Conservation (phyloP, 2,888 invertebrate genomes). For the Chironomus riparius region DNA sequence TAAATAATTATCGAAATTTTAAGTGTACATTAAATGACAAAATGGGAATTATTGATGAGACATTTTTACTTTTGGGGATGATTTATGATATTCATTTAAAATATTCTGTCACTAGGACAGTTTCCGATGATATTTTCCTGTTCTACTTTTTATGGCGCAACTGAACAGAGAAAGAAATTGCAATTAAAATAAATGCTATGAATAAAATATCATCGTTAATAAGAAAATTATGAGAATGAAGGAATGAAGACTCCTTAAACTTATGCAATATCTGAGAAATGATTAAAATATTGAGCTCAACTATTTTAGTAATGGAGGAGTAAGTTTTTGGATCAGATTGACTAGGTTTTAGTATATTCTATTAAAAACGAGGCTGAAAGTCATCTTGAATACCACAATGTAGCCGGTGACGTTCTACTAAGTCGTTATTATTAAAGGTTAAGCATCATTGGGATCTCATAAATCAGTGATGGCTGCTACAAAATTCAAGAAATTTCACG, state of each 20-base stretch:
- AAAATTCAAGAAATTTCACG: no score
- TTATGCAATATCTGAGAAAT: neutral
- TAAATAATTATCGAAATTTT: neutral
- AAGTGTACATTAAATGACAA: neutral
- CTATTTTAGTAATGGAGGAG: no score
- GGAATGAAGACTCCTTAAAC: neutral
- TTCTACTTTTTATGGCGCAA: neutral
- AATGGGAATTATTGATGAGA: neutral
- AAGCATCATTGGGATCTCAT: no score
- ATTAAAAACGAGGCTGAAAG: no score
- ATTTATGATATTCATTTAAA: neutral
- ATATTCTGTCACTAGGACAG: neutral
- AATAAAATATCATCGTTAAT: no score
- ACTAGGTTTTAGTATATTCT: no score
- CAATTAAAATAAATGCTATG: neutral
- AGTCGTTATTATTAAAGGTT: no score
- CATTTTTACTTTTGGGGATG: neutral
- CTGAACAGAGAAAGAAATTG: neutral
- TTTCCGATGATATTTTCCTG: neutral
- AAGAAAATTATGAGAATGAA: neutral
- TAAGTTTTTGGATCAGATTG: no score
- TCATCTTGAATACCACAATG: no score
- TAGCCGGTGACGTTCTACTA: no score
- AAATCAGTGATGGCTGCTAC: no score
- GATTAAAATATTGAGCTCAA: no score